Evolutionary conservation across 2,797 vertebrate species (phyloP).

Genomic region (Galagoides demidoff): DNA sequence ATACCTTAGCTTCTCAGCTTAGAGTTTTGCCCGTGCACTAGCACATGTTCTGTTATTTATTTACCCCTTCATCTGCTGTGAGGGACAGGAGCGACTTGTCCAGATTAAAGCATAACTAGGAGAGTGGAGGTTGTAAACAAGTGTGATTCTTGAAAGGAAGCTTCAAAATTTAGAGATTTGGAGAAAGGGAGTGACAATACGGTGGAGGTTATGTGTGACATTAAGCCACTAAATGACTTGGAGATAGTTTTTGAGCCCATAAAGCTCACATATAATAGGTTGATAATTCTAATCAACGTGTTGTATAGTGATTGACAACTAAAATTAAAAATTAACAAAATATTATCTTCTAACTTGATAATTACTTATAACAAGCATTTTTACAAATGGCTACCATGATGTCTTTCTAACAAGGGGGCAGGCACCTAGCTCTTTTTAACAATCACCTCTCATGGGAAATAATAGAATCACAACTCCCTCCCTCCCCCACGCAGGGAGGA

Average conservation of each 20-base stretch:
- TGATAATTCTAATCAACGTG: constrained; percentile 23
- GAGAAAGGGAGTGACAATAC: background rate
- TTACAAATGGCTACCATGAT: background rate
- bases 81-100: background rate
- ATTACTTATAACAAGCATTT: background rate
- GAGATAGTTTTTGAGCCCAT: background rate
- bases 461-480: background rate
- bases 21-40: background rate
- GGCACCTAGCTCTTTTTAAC: background rate
- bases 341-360: background rate
- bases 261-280: background rate
- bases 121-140: background rate
- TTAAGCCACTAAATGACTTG: background rate
- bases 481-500: background rate
- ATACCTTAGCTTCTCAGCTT: background rate
- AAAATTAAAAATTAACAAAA: constrained; percentile 16
- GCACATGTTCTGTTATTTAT: background rate
- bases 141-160: background rate
- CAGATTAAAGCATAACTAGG: background rate
- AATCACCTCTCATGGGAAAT: background rate
- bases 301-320: background rate
- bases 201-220: background rate
- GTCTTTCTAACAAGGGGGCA: background rate
- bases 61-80: background rate
- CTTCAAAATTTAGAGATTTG: background rate